A percentile compares a stretch with the other conserved stretches of the same genome.
phyloP scores from a whole-genome alignment of 2,888 invertebrate genomes.

The Plagodis dolabraria region DNA sequence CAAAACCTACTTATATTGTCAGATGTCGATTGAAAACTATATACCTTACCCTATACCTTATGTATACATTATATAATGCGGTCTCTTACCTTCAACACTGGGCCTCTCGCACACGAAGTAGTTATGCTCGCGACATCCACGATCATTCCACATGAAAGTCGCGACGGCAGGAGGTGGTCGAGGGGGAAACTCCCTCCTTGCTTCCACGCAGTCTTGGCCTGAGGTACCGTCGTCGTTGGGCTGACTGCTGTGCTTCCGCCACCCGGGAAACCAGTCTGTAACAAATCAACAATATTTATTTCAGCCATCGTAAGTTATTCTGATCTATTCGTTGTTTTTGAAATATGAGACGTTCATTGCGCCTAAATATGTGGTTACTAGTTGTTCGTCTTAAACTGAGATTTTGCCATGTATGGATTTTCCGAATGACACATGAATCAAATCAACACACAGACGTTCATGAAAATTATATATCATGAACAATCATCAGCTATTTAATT shows the following conservation, averaged over 20 bases:
- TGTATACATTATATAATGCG: not conserved
- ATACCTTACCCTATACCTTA: no score
- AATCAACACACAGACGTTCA: no score
- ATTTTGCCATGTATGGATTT: no score
- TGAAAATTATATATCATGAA: no score
- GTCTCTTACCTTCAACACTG: slow-evolving; percentile 84
- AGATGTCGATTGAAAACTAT: no score
- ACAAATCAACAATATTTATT: slow-evolving; percentile 3
- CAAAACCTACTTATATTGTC: no score
- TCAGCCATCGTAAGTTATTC: not conserved
- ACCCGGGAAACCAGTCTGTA: slow-evolving; percentile 93
- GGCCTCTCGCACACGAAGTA: slow-evolving; percentile 90
- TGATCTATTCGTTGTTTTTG: no score
- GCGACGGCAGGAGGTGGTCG: slow-evolving; percentile 76
- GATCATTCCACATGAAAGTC: slow-evolving; percentile 92
- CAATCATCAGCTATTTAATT: no score
- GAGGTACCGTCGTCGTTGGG: slow-evolving; percentile 94
- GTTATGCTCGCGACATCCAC: slow-evolving; percentile 90
- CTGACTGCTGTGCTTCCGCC: slow-evolving; percentile 89
- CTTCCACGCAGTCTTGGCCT: slow-evolving; percentile 92
- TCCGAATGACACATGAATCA: no score
- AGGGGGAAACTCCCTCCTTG: slow-evolving; percentile 87
- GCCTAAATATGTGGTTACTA: no score
- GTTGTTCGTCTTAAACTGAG: no score
- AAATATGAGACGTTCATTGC: no score